These are phyloP conservation scores for Macrostomum lignano DNA, from an alignment of 1,140 invertebrate genomes.

Conservation along the genomic window DNA sequence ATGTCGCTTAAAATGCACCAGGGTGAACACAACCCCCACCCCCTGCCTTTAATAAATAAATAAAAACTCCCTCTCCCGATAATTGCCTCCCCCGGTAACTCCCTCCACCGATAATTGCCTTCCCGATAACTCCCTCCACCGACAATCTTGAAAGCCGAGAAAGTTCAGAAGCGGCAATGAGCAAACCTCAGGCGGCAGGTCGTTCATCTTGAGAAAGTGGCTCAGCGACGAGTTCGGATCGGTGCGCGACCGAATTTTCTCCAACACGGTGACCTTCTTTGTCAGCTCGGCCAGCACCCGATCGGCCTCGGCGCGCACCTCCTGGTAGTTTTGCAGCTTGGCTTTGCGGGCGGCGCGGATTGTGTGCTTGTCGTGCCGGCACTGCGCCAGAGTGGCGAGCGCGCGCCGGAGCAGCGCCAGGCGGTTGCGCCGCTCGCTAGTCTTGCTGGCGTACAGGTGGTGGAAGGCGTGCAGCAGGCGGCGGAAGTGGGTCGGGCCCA, in stretches of 20 bases:
- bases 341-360: conserved; percentile 23
- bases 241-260: conserved; percentile 23
- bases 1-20: too few species aligned
- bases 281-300: conserved; percentile 18
- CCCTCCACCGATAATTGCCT: too few species aligned
- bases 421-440: conserved; percentile 15
- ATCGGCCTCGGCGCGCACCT: conserved; percentile 16
- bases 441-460: conserved; percentile 17
- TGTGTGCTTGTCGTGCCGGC: conserved; percentile 16
- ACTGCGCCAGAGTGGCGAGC: conserved; percentile 18
- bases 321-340: conserved; percentile 17
- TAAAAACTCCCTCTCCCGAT: too few species aligned
- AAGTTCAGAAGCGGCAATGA: conserved; percentile 2
- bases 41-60: too few species aligned
- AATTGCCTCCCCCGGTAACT: too few species aligned
- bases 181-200: conserved; percentile 14
- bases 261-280: conserved; percentile 17
- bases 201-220: conserved; percentile 22
- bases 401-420: conserved; percentile 21
- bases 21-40: too few species aligned
- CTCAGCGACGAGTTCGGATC: conserved; percentile 18
- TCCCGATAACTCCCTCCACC: not conserved
- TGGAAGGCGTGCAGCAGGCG: conserved; percentile 21
- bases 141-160: too few species aligned
- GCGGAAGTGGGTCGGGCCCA: conserved; percentile 20